phyloP scores from a whole-genome alignment of 2,888 invertebrate species.

The Dendrolimus houi region DNA sequence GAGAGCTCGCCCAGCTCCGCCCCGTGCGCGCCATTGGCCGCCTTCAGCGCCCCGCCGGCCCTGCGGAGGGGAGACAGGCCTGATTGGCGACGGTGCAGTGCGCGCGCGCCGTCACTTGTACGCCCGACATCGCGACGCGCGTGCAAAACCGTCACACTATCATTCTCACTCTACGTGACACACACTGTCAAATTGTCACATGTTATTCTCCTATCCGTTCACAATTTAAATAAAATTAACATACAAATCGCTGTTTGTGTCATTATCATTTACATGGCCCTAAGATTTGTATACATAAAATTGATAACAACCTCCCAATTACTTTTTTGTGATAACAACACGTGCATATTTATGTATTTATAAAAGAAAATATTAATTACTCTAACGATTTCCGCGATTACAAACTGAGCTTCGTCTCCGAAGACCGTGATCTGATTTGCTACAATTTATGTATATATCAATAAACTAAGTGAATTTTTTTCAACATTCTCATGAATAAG shows the following conservation, averaged over 20 bases:
- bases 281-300: not conserved
- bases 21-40: constrained; percentile 82
- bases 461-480: no score
- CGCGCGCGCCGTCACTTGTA: constrained; percentile 51
- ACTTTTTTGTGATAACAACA: no score
- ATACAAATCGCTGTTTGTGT: constrained; percentile 26
- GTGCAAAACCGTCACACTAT: constrained; percentile 44
- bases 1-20: constrained; percentile 80
- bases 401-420: no score
- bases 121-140: constrained; percentile 35
- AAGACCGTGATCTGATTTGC: no score
- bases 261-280: constrained; percentile 12
- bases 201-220: constrained; percentile 28
- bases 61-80: constrained; percentile 78
- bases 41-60: constrained; percentile 77
- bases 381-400: no score
- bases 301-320: not conserved
- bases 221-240: constrained; percentile 34
- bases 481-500: no score
- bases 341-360: no score
- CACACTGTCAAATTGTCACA: constrained; percentile 37
- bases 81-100: constrained; percentile 59
- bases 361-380: no score
- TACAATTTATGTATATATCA: no score
- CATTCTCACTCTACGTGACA: constrained; percentile 42